Evolutionary conservation across 2,113 vertebrate species (phyloP).

Genomic region (Chionomys nivalis): DNA sequence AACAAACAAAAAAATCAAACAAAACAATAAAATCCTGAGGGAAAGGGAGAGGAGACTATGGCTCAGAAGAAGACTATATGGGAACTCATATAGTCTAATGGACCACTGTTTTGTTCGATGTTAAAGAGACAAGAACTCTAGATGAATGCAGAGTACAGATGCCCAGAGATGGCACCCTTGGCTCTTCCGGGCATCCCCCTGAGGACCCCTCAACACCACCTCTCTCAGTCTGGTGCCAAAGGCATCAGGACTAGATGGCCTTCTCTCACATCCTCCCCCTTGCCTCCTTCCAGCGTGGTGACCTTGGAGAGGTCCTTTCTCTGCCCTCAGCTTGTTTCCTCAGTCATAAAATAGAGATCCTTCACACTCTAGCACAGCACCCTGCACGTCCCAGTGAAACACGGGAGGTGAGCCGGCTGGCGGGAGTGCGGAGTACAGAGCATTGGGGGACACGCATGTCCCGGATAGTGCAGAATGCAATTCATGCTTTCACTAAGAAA

Average conservation of each 20-base stretch:
- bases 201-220: not conserved
- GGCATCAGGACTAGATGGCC: not conserved
- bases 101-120: fast-evolving
- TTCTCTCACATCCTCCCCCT: not conserved
- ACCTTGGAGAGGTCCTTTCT: not conserved
- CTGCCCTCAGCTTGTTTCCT: not conserved
- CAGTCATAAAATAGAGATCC: not conserved
- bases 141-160: not conserved
- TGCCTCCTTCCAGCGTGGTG: not conserved
- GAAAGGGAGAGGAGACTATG: not conserved
- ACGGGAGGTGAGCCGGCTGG: not conserved
- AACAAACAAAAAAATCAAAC: not conserved
- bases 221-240: not conserved
- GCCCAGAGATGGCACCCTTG: not conserved
- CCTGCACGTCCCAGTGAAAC: not conserved
- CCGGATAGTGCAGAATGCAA: fast-evolving
- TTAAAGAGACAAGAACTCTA: not conserved
- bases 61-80: not conserved
- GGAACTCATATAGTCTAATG: not conserved
- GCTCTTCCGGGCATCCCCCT: not conserved
- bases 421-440: not conserved
- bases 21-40: not conserved
- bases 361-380: fast-evolving
- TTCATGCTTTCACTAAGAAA: not conserved
- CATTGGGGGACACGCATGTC: fast-evolving